These are phyloP conservation scores for Avahi laniger DNA, from an alignment of 2,797 vertebrate genomes.

Conservation along the genomic window DNA sequence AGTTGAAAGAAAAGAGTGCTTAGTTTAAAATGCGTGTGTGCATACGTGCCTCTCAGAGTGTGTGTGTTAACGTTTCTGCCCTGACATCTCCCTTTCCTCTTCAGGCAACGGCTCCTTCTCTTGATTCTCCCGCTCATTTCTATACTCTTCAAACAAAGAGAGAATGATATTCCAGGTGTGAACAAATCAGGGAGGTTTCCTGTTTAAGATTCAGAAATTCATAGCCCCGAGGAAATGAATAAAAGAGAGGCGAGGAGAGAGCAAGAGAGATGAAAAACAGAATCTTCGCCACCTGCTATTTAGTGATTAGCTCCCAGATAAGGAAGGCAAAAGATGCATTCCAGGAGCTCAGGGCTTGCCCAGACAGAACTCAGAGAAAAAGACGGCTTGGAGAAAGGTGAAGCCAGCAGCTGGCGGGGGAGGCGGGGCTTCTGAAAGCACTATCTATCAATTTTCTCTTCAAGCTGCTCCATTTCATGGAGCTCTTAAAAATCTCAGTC, in stretches of 20 bases:
- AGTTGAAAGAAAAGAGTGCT: slow-evolving; percentile 26
- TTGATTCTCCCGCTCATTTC: slow-evolving; percentile 34
- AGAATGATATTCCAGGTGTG: slow-evolving; percentile 78
- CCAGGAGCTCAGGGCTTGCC: slow-evolving; percentile 84
- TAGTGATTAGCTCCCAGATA: slow-evolving; percentile 85
- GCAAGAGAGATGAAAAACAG: slow-evolving; percentile 82
- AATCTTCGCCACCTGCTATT: slow-evolving; percentile 84
- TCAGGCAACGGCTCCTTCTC: not conserved
- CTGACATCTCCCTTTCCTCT: slow-evolving; percentile 10
- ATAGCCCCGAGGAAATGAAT: slow-evolving; percentile 78
- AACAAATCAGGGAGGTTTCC: slow-evolving; percentile 69
- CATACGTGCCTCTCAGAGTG: not conserved
- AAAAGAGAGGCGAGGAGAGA: slow-evolving; percentile 76
- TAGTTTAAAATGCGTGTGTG: slow-evolving; percentile 21
- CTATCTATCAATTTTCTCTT: not conserved
- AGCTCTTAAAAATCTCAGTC: slow-evolving; percentile 25
- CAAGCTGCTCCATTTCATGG: not conserved
- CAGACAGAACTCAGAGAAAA: slow-evolving; percentile 77
- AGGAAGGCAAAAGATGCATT: slow-evolving; percentile 83
- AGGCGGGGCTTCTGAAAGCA: not conserved
- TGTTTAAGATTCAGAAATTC: slow-evolving; percentile 84
- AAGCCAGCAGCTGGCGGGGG: not conserved
- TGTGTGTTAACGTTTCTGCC: not conserved
- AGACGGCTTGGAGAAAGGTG: slow-evolving; percentile 67
- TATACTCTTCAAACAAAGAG: slow-evolving; percentile 40